Evolutionary conservation across 2,113 vertebrate species (phyloP).

Genomic region (Ceyx melanurus): DNA sequence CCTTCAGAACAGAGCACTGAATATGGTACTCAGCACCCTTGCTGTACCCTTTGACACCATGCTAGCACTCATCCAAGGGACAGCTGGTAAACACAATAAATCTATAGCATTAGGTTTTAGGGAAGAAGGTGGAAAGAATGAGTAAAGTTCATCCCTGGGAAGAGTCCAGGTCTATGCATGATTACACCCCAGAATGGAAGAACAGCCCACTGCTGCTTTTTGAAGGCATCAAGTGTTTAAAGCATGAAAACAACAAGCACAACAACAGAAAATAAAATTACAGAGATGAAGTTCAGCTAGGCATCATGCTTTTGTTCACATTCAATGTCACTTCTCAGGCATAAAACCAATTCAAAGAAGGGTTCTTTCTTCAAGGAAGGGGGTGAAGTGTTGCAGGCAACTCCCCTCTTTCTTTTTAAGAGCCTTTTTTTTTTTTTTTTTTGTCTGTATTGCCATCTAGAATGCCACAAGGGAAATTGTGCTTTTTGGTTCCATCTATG

Average conservation of each 20-base stretch:
- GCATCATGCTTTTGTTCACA: background rate
- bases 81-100: background rate
- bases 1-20: background rate
- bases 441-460: background rate
- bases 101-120: background rate
- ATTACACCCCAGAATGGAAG: background rate
- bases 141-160: background rate
- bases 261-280: background rate
- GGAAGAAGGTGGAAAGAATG: background rate
- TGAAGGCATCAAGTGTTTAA: background rate
- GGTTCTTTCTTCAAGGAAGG: background rate
- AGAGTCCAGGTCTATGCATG: background rate
- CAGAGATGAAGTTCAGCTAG: background rate
- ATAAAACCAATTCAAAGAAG: background rate
- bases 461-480: background rate
- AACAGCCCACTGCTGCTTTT: background rate
- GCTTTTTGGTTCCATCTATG: background rate
- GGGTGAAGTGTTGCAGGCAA: background rate
- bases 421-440: background rate
- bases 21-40: fast-evolving
- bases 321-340: background rate
- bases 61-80: background rate
- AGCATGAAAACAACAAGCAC: background rate
- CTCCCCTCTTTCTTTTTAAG: background rate
- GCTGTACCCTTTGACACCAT: background rate